These are phyloP conservation scores for Thripadectes ignobilis DNA, from an alignment of 2,797 vertebrate genomes.

Conservation along the genomic window DNA sequence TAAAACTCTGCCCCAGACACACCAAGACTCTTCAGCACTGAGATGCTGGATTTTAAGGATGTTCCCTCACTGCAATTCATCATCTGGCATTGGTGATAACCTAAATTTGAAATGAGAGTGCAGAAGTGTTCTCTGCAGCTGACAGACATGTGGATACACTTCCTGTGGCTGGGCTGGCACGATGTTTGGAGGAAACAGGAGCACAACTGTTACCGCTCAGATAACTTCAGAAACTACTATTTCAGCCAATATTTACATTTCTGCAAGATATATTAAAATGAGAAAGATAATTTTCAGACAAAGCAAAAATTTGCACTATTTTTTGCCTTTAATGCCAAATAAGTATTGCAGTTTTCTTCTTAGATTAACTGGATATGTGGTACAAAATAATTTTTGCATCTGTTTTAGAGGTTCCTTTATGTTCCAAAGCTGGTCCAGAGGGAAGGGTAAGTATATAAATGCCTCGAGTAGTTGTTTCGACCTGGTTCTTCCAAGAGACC, in stretches of 20 bases:
- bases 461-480: not conserved
- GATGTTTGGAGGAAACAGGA: not conserved
- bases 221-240: not conserved
- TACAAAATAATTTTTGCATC: not conserved
- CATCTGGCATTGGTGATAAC: not conserved
- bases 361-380: not conserved
- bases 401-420: accelerated
- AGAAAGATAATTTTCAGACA: not conserved
- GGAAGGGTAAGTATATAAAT: not conserved
- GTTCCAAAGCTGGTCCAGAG: not conserved
- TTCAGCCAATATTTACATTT: not conserved
- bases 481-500: not conserved
- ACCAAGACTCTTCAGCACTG: not conserved
- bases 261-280: not conserved
- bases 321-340: not conserved
- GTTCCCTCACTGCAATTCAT: not conserved
- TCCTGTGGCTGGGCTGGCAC: not conserved
- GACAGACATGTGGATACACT: accelerated
- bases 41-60: not conserved
- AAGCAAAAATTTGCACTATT: not conserved
- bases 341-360: not conserved
- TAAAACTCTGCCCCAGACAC: not conserved
- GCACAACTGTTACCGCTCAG: not conserved
- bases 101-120: not conserved
- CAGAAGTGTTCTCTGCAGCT: not conserved